Percentiles rank a stretch among this genome's conserved stretches.
These are phyloP conservation scores for Amphiura filiformis DNA, from an alignment of 35 echinoderm and acorn worm genomes.

Conservation along the genomic window DNA sequence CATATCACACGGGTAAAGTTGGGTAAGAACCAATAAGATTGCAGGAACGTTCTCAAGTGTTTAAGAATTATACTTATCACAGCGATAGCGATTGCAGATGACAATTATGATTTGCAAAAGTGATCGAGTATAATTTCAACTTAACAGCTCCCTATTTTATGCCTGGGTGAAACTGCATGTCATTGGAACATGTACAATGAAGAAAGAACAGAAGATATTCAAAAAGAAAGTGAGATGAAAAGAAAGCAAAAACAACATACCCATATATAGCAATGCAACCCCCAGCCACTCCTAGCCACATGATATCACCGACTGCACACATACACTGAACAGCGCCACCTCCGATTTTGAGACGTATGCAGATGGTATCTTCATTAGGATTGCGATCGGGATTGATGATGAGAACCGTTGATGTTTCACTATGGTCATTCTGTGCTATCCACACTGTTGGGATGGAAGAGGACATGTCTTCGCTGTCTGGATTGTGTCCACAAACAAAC, in stretches of 20 bases:
- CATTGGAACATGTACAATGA: not conserved
- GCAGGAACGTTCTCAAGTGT: too few species aligned
- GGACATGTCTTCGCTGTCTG: conserved; percentile 26
- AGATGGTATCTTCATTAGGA: conserved; percentile 53
- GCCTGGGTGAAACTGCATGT: not conserved
- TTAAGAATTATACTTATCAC: too few species aligned
- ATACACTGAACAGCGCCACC: conserved; percentile 57
- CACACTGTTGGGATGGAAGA: conserved; percentile 43
- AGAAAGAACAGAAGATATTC: not conserved
- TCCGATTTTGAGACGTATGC: conserved; percentile 51
- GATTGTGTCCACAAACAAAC: too few species aligned
- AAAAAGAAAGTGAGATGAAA: not conserved
- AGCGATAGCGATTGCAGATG: too few species aligned
- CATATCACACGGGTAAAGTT: too few species aligned
- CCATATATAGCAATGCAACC: conserved; percentile 73
- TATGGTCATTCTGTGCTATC: conserved; percentile 44
- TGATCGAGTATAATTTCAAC: not conserved
- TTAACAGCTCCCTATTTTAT: not conserved
- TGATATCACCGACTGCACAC: conserved; percentile 78
- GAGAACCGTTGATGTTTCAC: conserved; percentile 46
- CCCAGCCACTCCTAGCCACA: conserved; percentile 69
- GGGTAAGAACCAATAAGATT: too few species aligned
- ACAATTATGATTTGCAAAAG: too few species aligned
- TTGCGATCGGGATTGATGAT: conserved; percentile 61
- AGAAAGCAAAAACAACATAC: too few species aligned